These are phyloP conservation scores for Harlomillsia oculata DNA, from an alignment of 1,140 invertebrate species.

Conservation along the genomic window DNA sequence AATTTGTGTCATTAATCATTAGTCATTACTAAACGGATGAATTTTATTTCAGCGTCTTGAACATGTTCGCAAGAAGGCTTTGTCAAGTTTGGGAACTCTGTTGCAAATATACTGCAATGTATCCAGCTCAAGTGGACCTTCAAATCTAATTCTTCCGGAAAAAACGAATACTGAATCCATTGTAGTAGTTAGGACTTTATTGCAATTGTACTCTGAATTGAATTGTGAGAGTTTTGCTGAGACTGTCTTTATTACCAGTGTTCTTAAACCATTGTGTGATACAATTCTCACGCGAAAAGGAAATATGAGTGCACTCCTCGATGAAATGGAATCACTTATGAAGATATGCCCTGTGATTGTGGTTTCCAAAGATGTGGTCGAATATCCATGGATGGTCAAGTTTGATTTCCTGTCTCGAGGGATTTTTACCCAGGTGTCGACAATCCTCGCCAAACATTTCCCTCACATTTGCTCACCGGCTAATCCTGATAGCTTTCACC, in stretches of 20 bases:
- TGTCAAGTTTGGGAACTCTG: no score
- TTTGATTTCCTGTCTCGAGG: constrained; percentile 28
- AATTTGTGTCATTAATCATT: no score
- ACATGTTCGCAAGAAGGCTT: no score
- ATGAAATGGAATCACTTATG: constrained; percentile 29
- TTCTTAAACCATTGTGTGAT: constrained; percentile 30
- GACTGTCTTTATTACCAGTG: constrained; percentile 20
- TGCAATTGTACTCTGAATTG: constrained; percentile 26
- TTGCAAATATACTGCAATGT: no score
- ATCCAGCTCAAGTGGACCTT: no score
- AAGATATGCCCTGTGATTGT: constrained; percentile 10
- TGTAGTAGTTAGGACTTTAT: constrained; percentile 11
- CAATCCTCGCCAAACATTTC: constrained; percentile 30
- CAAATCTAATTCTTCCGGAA: no score
- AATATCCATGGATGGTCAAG: constrained; percentile 28
- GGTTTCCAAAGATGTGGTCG: constrained; percentile 10
- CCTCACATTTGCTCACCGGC: constrained; percentile 35
- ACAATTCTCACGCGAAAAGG: constrained; percentile 26
- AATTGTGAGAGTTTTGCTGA: constrained; percentile 22
- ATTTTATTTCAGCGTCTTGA: no score
- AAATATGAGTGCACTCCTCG: constrained; percentile 28
- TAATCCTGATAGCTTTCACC: constrained; percentile 31
- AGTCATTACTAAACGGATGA: no score
- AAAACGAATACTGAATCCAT: constrained; percentile 2
- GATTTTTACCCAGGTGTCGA: constrained; percentile 25